Conservation (phyloP, 2,797 vertebrate genomes). For the Australoheros facetus region DNA sequence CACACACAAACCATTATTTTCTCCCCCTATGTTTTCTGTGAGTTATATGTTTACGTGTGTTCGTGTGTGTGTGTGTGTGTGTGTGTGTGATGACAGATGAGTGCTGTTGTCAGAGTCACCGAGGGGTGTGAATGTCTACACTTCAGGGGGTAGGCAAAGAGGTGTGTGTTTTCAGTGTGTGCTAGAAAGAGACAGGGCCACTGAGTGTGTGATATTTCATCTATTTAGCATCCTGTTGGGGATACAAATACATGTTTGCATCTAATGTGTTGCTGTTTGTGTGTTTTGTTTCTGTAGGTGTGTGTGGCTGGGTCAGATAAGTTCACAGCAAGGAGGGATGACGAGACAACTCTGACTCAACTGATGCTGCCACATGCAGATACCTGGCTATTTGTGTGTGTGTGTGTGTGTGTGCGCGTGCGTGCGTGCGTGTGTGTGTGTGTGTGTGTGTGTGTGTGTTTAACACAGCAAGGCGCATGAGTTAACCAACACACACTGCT, state of each 20-base stretch:
- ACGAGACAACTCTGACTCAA: slow-evolving; percentile 59
- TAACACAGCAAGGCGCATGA: slow-evolving; percentile 24
- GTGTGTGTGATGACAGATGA: slow-evolving; percentile 75
- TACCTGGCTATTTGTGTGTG: slow-evolving; percentile 6
- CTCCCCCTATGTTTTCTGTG: slow-evolving; percentile 26
- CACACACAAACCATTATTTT: slow-evolving; percentile 56
- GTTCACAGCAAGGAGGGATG: slow-evolving; percentile 50
- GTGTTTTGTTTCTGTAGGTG: slow-evolving; percentile 37
- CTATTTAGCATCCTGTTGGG: slow-evolving; percentile 29
- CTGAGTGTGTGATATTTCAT: slow-evolving; percentile 31
- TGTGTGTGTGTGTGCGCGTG: slow-evolving; percentile 23
- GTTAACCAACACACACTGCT: slow-evolving; percentile 49
- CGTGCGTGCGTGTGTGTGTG: slow-evolving; percentile 15
- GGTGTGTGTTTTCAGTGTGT: slow-evolving; percentile 53
- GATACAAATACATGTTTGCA: slow-evolving; percentile 39
- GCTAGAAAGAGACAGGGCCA: slow-evolving; percentile 28
- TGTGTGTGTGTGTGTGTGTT: slow-evolving; percentile 32
- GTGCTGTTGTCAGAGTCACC: slow-evolving; percentile 71
- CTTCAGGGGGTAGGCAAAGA: slow-evolving; percentile 66
- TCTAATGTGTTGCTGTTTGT: slow-evolving; percentile 31
- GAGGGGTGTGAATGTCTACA: slow-evolving; percentile 70
- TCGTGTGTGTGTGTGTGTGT: not conserved
- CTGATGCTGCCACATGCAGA: slow-evolving; percentile 41
- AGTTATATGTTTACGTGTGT: slow-evolving; percentile 36
- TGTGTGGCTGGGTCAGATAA: slow-evolving; percentile 53